Evolutionary conservation across 1,140 invertebrate species (phyloP), one percentile per base, ranked within the genome.

Genomic region (Pogonognathellus flavescens): DNA sequence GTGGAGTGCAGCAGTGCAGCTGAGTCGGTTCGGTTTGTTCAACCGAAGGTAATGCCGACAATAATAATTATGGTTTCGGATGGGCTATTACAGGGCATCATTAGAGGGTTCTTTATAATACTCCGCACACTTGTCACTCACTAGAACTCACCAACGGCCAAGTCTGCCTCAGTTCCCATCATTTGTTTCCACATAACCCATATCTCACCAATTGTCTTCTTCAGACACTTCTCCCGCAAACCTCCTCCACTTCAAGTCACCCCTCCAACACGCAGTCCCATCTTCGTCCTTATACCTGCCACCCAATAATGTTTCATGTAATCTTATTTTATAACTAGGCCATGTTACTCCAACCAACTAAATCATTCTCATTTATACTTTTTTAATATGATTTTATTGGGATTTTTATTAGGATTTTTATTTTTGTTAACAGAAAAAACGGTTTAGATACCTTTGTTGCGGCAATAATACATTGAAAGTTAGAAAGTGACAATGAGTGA

Each of bases 91-190:
- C n/a, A 86, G 52, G 14, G 31, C 10, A 86, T 86, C 85, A 86
- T 86, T 86, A 86, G 62, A 83, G 85, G 80, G 81, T 72, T 80
- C 82, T 80, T 49, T 86, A 76, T 83, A 83, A 85, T 83, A 72
- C 49, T 50, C 80, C 76, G 76, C 80, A 86, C 85, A 83, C 85
- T 86, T 86, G 85, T 86, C 85, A 82, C 55, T 86, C 52, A 76
- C 31, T n/a, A n/a, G n/a, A n/a, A n/a, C 49, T 8, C 20, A 31
- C 20, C 20, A 14, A 31, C 53, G 20, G 53, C 76, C 6, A 57
- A 80, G 82, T 59, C 66, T 86, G 85, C 20, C 81, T 83, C 60
- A 31, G 62, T 86, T 86, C 85, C 85, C 85, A 86, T 86, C 85
- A 86, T 86, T 86, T 86, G 82, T 82, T 81, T 76, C 52, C 82